Base-by-base conservation (phyloP, 1,140 invertebrate genomes). In the Lepidurus packardi region DNA sequence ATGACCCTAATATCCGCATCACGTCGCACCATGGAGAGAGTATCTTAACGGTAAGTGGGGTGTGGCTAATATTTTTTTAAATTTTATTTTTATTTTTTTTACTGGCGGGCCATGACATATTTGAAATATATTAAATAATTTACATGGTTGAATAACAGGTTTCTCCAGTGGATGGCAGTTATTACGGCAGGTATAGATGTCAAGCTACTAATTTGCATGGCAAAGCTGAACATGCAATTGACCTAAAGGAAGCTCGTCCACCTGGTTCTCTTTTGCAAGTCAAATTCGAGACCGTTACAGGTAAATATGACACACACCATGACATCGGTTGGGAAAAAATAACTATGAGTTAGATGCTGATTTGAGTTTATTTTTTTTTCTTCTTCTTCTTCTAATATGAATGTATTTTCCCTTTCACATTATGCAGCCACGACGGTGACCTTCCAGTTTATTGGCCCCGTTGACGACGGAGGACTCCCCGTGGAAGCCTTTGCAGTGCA, bases 151-250 rank as follows among this genome's bases (percentile, higher is more conserved):
- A 76, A 45, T 81, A 81, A 45, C 78, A 85, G 84, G 88, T 95
- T 0, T 88, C 85, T 7, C 92, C 93, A 0, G 79, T 86, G 0
- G 89, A 91, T 65, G 83, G 83, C 3, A 84, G 87, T 44, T 90
- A 90, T 77, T 96, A 92, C 84, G 91, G 91, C 0, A 85, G 86
- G 24, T 97, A 96, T 86, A 92, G 90, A 82, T 97, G 95, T 84
- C 87, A 91, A 45, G 94, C 94, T 0, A 90, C 87, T 4, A 97
- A 97, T 82, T 85, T 85, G 24, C 89, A 92, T 45, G 95, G 95
- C 5, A 86, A 86, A 73, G 87, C 86, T 1, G 88, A 89, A 73
- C 89, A 90, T 76, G 83, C 85, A 24, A 90, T 96, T 76, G 87
- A 90, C 53, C 86, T 97, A 47, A 89, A 89, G 80, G 89, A 94